phyloP scores from a whole-genome alignment of 2,888 invertebrate genomes.

The Standfussiana lucernea region DNA sequence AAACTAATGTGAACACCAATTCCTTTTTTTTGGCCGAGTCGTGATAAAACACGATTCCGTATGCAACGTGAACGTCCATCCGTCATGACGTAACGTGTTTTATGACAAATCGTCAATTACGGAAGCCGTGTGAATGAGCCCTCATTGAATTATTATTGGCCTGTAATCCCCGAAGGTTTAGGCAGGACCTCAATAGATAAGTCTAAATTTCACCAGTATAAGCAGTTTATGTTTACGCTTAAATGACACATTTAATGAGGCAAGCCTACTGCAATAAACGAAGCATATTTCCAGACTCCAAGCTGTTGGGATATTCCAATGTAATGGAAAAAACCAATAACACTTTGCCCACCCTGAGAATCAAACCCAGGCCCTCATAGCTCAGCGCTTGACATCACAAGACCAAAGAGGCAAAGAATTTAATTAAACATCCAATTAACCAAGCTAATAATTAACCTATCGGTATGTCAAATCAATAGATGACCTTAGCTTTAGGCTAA shows the following conservation, averaged over 20 bases:
- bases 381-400: background rate
- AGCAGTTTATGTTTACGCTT: background rate
- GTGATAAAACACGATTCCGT: too few relatives aligned
- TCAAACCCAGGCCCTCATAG: background rate
- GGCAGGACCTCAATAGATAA: background rate
- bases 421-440: background rate
- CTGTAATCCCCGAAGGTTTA: background rate
- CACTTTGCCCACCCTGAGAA: background rate
- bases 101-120: too few relatives aligned
- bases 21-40: too few relatives aligned
- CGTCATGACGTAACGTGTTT: too few relatives aligned
- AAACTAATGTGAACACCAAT: too few relatives aligned
- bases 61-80: too few relatives aligned
- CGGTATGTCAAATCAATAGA: background rate
- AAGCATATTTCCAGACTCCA: background rate
- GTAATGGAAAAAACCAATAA: background rate
- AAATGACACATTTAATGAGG: background rate
- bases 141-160: background rate
- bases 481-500: constrained; percentile 24
- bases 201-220: background rate
- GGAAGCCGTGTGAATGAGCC: too few relatives aligned
- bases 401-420: background rate
- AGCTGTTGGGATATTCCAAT: background rate
- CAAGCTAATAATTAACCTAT: constrained; percentile 11
- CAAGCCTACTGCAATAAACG: background rate